Percentiles rank a stretch among this genome's conserved stretches.
phyloP scores from a whole-genome alignment of 2,113 vertebrate genomes.

The Heloderma charlesbogerti region DNA sequence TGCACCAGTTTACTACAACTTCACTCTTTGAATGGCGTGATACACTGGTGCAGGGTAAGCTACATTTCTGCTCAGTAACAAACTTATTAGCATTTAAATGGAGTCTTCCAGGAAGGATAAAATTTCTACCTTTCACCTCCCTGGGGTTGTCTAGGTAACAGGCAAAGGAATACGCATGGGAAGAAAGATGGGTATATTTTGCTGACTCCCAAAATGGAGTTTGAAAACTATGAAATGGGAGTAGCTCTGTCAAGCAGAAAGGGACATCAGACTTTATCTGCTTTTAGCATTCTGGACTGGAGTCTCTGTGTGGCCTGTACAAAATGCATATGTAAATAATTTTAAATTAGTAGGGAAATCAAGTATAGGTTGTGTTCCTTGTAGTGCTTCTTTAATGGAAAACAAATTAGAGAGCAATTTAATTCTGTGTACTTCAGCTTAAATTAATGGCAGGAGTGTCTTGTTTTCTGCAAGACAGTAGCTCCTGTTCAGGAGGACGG shows the following conservation, averaged over 20 bases:
- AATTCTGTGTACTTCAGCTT: neutral
- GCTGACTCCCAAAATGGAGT: constrained; percentile 22
- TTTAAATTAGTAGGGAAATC: neutral
- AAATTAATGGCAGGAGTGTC: neutral
- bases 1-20: neutral
- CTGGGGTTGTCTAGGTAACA: constrained; percentile 30
- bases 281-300: neutral
- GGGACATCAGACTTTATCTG: neutral
- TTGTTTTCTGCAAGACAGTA: neutral
- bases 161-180: constrained; percentile 17
- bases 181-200: constrained; percentile 7
- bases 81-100: constrained; percentile 37
- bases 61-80: constrained; percentile 20
- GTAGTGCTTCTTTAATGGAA: neutral
- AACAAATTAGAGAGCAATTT: neutral
- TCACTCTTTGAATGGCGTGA: constrained; percentile 1
- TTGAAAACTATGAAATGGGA: neutral
- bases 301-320: neutral
- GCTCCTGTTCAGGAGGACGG: neutral
- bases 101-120: constrained; percentile 28
- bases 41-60: neutral
- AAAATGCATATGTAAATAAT: constrained; percentile 3
- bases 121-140: constrained; percentile 15
- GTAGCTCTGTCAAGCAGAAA: neutral
- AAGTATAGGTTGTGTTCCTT: neutral